Base-by-base conservation (phyloP, 1,140 invertebrate species). In the Eriosoma lanigerum region DNA sequence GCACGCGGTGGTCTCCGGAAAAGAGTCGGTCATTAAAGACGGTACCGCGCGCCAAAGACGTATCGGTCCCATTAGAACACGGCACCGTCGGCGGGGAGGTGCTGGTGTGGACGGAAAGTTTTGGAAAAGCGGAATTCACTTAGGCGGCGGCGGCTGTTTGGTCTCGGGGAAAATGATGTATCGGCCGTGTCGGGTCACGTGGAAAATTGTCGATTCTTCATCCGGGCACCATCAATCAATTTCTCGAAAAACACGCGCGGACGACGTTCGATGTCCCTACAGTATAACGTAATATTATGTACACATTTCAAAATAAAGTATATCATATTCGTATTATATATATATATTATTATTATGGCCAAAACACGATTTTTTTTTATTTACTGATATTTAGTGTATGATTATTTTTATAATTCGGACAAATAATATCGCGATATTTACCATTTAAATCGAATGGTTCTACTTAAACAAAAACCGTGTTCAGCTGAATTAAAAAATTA, bases 151-250 rank as follows among this genome's bases (percentile, higher is more conserved):
- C n/a, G n/a, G n/a, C 9, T 19, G 60, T 44, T 66, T n/a, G 72
- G 50, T 38, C 8, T 21, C 38, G 24, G 38, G 54, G 54, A 78
- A 78, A 78, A 78, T 78, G 75, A 78, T 78, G 75, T 78, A 78
- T 78, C 75, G 75, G n/a, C 24, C 24, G 52, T 56, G 73, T 58
- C 38, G 75, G 73, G 73, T 76, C 73, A 76, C 73, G 73, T 76
- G 73, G 73, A 76, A 76, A 76, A 78, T 38, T 56, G 75, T 78
- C 75, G 75, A 78, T 78, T 78, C 73, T 76, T 76, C 73, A 76
- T 76, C 29, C 56, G 21, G 10, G n/a, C 19, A 62, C 54, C 75
- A 78, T 78, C 75, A 56, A 78, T 78, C 75, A 78, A 78, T 78
- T 78, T 78, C 56, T n/a, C 38, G 6, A 62, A 78, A 52, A 32